These are phyloP conservation scores for Antechinus flavipes DNA, from an alignment of 2,113 vertebrate genomes.

Conservation along the genomic window DNA sequence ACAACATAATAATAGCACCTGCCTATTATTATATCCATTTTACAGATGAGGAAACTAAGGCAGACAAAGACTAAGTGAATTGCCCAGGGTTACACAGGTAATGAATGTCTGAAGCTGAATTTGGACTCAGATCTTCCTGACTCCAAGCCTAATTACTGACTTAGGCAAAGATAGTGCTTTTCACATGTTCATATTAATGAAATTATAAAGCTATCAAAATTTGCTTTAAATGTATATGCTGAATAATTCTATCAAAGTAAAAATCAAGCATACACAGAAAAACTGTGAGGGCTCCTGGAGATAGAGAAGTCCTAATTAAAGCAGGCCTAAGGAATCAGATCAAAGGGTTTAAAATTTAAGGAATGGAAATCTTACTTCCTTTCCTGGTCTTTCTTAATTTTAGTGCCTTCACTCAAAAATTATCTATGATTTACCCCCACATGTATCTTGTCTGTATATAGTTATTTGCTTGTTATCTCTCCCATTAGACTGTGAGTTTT, in stretches of 20 bases:
- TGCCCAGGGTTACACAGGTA: background rate
- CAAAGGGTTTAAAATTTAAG: background rate
- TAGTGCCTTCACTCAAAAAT: background rate
- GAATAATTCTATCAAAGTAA: background rate
- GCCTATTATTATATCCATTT: background rate
- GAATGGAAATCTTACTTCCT: constrained; percentile 11
- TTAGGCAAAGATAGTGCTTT: background rate
- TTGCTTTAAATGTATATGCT: background rate
- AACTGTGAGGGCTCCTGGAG: background rate
- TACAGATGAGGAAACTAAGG: background rate
- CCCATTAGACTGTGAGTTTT: background rate
- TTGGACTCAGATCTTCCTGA: background rate
- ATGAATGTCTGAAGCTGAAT: background rate
- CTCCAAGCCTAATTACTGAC: background rate
- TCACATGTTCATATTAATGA: background rate
- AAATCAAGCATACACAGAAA: background rate
- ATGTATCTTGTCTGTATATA: background rate
- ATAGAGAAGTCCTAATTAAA: background rate
- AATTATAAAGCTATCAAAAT: background rate
- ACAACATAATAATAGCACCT: background rate
- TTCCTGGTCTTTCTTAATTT: background rate
- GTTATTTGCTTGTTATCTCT: background rate
- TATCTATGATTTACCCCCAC: background rate
- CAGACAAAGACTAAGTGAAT: background rate
- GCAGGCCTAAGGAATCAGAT: constrained; percentile 10